Percentiles rank a stretch among this genome's conserved stretches.
Evolutionary conservation across 2,888 invertebrate species (phyloP).

Genomic region (Mylabris sibirica): DNA sequence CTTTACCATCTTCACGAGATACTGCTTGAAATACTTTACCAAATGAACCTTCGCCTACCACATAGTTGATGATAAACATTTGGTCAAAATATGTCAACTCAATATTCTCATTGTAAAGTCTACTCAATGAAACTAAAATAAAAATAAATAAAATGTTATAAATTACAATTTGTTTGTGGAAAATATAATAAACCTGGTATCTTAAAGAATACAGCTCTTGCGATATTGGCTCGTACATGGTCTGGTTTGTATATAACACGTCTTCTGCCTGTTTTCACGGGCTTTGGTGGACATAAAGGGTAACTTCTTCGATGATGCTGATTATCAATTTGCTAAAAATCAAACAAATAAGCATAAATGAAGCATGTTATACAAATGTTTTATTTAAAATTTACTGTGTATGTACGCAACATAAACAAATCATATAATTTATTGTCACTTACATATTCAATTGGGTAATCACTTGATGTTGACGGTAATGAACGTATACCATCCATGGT

Average conservation of each 20-base stretch:
- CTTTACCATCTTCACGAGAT: constrained; percentile 69
- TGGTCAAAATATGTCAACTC: constrained; percentile 70
- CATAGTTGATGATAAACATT: constrained; percentile 68
- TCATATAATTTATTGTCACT: not conserved
- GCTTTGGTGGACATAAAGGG: constrained; percentile 43
- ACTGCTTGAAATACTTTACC: constrained; percentile 76
- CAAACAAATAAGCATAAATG: constrained; percentile 27
- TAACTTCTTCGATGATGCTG: constrained; percentile 23
- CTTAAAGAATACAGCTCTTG: constrained; percentile 41
- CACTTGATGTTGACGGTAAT: not conserved
- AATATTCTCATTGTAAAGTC: constrained; percentile 57
- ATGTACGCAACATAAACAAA: not conserved
- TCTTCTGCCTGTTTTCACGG: constrained; percentile 42
- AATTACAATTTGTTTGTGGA: constrained; percentile 18
- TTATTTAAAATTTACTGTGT: not conserved
- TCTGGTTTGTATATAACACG: constrained; percentile 30
- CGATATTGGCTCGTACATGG: constrained; percentile 23
- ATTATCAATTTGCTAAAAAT: constrained; percentile 21
- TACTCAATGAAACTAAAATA: constrained; percentile 49
- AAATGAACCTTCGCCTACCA: constrained; percentile 78
- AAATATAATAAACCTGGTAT: constrained; percentile 37
- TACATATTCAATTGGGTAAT: not conserved
- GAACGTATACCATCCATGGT: not conserved
- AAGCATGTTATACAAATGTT: not conserved
- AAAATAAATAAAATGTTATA: constrained; percentile 17